Base-by-base conservation (phyloP, 2,888 invertebrate species). In the Stenodera caucasica region DNA sequence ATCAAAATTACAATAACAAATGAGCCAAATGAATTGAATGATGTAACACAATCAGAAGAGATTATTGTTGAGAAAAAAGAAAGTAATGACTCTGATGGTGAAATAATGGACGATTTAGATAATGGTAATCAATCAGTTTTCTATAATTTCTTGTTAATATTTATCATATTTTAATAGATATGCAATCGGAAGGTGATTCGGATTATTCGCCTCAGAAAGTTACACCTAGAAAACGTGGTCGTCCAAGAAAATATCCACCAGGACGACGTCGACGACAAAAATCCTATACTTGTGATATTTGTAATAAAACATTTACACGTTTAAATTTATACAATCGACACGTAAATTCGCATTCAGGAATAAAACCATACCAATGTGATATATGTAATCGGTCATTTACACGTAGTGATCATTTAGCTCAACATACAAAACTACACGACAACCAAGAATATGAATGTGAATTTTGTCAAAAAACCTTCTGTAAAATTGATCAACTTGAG, bases 401-500 rank as follows among this genome's bases (percentile, higher is more conserved):
- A 51, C 57, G 75, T 14, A 69, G 75, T 53, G 80, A 80, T 59
- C 79, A 80, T 65, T 67, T 80, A 33, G 68, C 71, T 40, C 77
- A 78, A 55, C 81, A 81, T 65, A 72, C 76, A 67, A 78, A 77
- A 62, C 55, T 77, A 49, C 71, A 73, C 30, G 70, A 70, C 14
- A 64, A 70, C 35, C 67, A 67, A 11, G 76, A 77, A 29, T 81
- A 78, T 66, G 77, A 78, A 35, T 85, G 85, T 70, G 81, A 81
- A 14, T 74, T 82, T 40, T 85, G 85, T 64, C 75, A 80, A 53
- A 81, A 82, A 60, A 78, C 81, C 4, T 85, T 85, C 69, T 77
- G 78, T 33, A 77, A 82, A 49, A 77, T 79, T 7, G 84, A 84
- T 67, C 84, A 84, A 66, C 71, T 85, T 5, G 80, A 81, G 49